Percentiles rank a stretch among this genome's conserved stretches.
phyloP scores from a whole-genome alignment of 2,113 vertebrate species.

The Stegostoma tigrinum region DNA sequence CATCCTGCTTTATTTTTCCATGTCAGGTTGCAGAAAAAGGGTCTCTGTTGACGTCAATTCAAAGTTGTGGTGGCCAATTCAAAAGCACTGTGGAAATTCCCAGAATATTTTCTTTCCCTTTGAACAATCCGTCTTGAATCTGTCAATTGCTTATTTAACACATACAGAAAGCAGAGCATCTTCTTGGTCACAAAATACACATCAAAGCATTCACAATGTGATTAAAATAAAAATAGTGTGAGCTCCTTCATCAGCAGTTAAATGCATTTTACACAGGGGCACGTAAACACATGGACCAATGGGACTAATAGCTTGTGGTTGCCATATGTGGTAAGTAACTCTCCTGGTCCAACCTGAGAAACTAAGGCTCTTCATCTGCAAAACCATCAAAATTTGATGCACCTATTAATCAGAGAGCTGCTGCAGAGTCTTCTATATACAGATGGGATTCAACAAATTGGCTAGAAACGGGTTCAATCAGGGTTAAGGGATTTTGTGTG shows the following conservation, averaged over 20 bases:
- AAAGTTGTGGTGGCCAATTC: neutral
- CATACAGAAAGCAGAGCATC: neutral
- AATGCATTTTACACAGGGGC: too few relatives aligned
- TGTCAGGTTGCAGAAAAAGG: neutral
- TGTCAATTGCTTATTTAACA: neutral
- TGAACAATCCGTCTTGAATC: neutral
- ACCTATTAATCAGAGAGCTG: neutral
- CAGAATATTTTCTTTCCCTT: neutral
- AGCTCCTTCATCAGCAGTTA: neutral
- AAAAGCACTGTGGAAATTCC: neutral
- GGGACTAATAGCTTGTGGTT: neutral
- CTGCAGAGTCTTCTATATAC: neutral
- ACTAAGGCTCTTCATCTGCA: neutral
- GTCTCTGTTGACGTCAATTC: neutral
- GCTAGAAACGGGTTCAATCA: too few relatives aligned
- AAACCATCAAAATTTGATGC: neutral
- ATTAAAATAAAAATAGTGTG: neutral
- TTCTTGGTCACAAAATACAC: neutral
- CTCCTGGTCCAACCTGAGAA: neutral
- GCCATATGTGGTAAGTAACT: neutral
- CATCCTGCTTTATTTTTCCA: neutral
- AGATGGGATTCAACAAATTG: neutral
- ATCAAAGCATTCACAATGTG: neutral
- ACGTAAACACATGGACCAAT: neutral
- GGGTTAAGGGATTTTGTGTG: neutral